Evolutionary conservation across 2,888 invertebrate genomes (phyloP).

Genomic region (Linnaemya tessellans): DNA sequence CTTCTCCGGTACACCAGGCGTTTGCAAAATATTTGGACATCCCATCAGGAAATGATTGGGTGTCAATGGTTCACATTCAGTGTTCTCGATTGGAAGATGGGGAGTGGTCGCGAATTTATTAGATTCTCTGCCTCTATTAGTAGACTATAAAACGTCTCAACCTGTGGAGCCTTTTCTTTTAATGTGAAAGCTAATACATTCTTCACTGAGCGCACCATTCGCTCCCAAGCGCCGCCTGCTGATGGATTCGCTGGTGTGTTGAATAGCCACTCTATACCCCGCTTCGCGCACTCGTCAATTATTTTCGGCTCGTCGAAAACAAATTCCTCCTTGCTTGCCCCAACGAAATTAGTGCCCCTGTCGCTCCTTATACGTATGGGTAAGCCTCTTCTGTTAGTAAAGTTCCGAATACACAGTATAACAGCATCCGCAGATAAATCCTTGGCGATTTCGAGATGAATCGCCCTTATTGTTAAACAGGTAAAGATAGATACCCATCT

Average conservation of each 20-base stretch:
- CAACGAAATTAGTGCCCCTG: constrained; percentile 58
- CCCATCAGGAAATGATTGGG: constrained; percentile 68
- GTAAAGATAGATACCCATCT: constrained; percentile 72
- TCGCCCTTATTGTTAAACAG: constrained; percentile 65
- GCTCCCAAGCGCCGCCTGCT: no score
- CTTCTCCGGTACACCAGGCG: constrained; percentile 45
- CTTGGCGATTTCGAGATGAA: constrained; percentile 56
- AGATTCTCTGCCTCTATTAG: no score
- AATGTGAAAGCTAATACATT: no score
- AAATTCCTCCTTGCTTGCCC: constrained; percentile 57
- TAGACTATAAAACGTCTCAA: no score
- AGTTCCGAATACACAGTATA: constrained; percentile 53
- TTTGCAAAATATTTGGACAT: constrained; percentile 67
- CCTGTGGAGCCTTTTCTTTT: no score
- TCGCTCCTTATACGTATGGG: constrained; percentile 54
- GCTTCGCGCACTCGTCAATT: constrained; percentile 56
- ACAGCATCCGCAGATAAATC: constrained; percentile 57
- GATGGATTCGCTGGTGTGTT: constrained; percentile 68
- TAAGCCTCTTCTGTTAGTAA: no score
- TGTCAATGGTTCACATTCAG: constrained; percentile 62
- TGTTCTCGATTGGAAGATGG: constrained; percentile 60
- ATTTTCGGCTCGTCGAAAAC: no score
- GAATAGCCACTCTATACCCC: constrained; percentile 68
- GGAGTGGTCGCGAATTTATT: constrained; percentile 67
- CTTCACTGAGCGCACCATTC: no score